Evolutionary conservation across 2,797 vertebrate species (phyloP).

Genomic region (Sebastes cheni): DNA sequence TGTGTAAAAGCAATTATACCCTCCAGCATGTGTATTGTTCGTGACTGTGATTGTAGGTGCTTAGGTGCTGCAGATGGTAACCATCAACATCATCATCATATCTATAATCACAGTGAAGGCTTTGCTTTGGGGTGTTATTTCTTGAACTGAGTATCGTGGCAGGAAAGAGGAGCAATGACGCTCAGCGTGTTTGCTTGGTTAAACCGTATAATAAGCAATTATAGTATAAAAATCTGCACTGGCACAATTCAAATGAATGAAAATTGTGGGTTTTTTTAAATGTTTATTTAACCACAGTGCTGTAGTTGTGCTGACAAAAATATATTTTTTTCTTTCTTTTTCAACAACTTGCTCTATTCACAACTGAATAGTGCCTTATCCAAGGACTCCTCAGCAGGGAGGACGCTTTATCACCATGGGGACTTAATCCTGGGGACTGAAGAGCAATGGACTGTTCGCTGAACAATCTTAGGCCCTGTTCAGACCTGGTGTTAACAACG

Average conservation of each 20-base stretch:
- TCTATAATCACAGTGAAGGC: constrained; percentile 35
- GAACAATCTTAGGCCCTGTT: not conserved
- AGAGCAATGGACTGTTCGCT: not conserved
- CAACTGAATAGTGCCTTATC: not conserved
- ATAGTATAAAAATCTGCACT: not conserved
- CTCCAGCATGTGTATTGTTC: constrained; percentile 16
- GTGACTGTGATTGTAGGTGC: constrained; percentile 22
- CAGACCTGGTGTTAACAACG: not conserved
- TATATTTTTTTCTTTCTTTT: not conserved
- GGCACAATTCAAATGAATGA: not conserved
- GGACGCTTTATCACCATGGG: not conserved
- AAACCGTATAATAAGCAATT: constrained; percentile 25
- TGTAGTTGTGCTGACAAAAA: not conserved
- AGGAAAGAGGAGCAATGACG: not conserved
- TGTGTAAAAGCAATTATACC: constrained; percentile 11
- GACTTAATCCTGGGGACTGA: not conserved
- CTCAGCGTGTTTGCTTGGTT: constrained; percentile 33
- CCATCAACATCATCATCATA: constrained; percentile 40
- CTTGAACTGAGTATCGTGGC: constrained; percentile 23
- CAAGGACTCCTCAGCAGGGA: not conserved
- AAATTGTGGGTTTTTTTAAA: not conserved
- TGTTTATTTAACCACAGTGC: constrained; percentile 1
- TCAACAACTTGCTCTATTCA: not conserved
- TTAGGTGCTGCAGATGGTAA: constrained; percentile 42
- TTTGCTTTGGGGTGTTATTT: constrained; percentile 33